phyloP scores from a whole-genome alignment of 2,888 invertebrate species.

The Lasius platythorax region DNA sequence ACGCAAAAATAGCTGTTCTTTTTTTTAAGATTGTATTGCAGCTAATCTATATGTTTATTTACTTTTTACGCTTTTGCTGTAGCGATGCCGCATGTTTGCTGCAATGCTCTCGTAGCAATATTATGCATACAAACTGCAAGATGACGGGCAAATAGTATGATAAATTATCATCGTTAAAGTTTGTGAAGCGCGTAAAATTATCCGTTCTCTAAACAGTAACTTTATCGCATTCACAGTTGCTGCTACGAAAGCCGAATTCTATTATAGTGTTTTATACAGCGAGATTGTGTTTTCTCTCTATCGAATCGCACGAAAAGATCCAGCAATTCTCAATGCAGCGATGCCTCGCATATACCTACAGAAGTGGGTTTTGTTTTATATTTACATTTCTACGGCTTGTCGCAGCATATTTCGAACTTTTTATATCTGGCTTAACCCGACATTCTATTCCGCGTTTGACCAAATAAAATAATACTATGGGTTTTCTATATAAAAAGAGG shows the following conservation, averaged over 20 bases:
- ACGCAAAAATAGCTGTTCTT: conserved; percentile 4
- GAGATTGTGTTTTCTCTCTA: background rate
- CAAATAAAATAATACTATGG: conserved; percentile 13
- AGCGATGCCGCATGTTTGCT: background rate
- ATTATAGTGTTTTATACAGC: background rate
- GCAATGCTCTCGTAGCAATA: background rate
- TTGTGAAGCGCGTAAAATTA: background rate
- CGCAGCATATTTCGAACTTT: background rate
- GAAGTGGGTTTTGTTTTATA: background rate
- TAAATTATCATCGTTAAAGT: background rate
- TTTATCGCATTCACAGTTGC: background rate
- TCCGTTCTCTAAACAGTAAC: background rate
- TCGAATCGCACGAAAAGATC: background rate
- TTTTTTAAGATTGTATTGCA: conserved; percentile 7
- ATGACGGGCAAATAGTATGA: background rate
- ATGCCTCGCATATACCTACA: background rate
- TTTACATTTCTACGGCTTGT: background rate
- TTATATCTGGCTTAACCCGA: conserved; percentile 7
- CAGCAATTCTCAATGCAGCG: background rate
- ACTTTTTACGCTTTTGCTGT: background rate
- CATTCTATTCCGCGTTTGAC: conserved; percentile 6
- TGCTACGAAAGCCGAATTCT: background rate
- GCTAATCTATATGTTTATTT: background rate
- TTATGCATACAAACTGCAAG: conserved; percentile 8
- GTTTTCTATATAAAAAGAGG: conserved; percentile 47